Evolutionary conservation across 2,113 vertebrate genomes (phyloP), one percentile per base, ranked within the genome.

Genomic region (Stictonetta naevosa): DNA sequence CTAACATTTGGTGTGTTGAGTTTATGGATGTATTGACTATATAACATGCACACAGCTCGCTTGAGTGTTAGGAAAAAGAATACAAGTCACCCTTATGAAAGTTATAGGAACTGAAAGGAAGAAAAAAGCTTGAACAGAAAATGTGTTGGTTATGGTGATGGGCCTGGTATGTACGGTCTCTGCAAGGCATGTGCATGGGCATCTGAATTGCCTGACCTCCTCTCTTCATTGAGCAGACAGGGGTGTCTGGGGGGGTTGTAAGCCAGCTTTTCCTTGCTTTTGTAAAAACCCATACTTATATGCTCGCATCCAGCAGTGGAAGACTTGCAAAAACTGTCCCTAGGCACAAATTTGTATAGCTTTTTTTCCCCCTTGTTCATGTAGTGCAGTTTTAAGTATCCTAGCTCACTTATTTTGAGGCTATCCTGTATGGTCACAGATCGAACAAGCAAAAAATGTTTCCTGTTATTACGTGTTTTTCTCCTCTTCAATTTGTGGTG

Each of bases 21-120:
- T 96, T 93, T 96, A 89, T 75, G 67, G 87, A 80, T 28, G 34
- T 38, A 67, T 67, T 63, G 80, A 50, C 78, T 78, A 34, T 48
- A 95, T 95, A 93, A 83, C 46, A 63, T 21, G 42, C 44, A 48
- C 34, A 20, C 34, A 21, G 83, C 67, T 83, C 26, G 26, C 58
- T 90, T 21, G 10, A 80, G 20, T 3, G 36, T 86, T 20, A n/a
- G 62, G 53, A 33, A 56, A 52, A 48, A 67, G 26, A 40, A 14
- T n/a, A 53, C 38, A 34, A 50, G 12, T 18, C 52, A 78, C 38
- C 19, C 26, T 62, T 76, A 55, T 25, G 78, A 76, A 92, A 87
- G 10, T 81, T 74, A 25, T 7, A 44, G 82, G 72, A 91, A 89
- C 50, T 81, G 46, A 15, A 63, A 72, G 36, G 8, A 13, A 62